Conservation (phyloP, 2,888 invertebrate species). For the Alviniconcha strummeri region DNA sequence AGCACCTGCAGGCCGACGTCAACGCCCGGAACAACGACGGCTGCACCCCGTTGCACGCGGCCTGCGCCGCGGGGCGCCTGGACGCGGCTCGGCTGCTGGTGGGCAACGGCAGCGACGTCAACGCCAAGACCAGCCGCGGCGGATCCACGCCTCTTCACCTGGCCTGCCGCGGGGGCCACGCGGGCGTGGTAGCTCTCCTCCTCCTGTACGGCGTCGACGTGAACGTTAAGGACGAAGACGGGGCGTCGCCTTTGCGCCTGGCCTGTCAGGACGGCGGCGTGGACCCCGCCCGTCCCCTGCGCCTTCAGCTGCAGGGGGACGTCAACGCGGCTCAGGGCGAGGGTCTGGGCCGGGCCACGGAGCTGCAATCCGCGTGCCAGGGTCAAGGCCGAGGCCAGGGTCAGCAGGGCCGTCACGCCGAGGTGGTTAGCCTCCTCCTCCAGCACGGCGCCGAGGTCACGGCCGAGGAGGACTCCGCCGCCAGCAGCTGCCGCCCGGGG, state of each 20-base stretch:
- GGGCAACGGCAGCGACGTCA: constrained; percentile 55
- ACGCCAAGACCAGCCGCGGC: constrained; percentile 47
- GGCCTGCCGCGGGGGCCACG: constrained; percentile 45
- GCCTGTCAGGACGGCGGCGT: constrained; percentile 50
- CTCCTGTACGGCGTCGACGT: constrained; percentile 53
- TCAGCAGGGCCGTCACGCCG: not conserved
- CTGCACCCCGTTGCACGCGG: constrained; percentile 50
- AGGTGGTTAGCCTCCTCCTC: not conserved
- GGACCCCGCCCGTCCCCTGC: constrained; percentile 48
- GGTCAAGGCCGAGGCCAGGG: not conserved
- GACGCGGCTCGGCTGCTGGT: constrained; percentile 51
- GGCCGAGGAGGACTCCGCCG: constrained; percentile 38
- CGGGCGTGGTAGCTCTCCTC: constrained; percentile 49
- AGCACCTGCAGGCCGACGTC: constrained; percentile 53
- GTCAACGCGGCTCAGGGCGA: constrained; percentile 52
- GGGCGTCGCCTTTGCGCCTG: constrained; percentile 53
- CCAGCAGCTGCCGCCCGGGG: too few species aligned
- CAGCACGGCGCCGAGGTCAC: constrained; percentile 49
- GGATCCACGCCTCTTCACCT: constrained; percentile 56
- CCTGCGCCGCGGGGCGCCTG: constrained; percentile 53
- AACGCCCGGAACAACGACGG: constrained; percentile 58
- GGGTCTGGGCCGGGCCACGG: not conserved
- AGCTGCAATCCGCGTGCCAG: constrained; percentile 17
- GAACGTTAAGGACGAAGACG: constrained; percentile 48
- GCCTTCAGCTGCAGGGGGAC: constrained; percentile 51